Conservation (phyloP, 2,797 vertebrate species). For the Aphelocoma californica region DNA sequence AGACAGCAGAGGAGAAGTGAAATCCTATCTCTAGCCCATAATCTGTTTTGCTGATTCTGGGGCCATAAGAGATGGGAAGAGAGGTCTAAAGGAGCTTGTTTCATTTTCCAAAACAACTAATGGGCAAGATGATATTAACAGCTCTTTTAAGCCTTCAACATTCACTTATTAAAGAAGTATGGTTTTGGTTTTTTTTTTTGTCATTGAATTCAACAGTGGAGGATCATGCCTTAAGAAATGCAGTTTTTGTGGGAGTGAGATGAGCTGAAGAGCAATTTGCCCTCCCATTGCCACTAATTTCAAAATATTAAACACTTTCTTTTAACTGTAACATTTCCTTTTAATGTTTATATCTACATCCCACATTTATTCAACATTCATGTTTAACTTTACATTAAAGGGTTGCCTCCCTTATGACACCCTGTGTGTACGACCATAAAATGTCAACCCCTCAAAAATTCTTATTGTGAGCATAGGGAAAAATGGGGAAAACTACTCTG, state of each 20-base stretch:
- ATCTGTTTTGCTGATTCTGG: not conserved
- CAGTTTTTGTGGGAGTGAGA: not conserved
- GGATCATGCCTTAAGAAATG: not conserved
- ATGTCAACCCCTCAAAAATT: not conserved
- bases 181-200: not conserved
- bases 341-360: not conserved
- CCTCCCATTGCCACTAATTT: not conserved
- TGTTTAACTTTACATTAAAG: not conserved
- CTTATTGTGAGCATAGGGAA: not conserved
- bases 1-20: not conserved
- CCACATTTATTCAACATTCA: not conserved
- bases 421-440: not conserved
- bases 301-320: not conserved
- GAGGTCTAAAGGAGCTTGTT: not conserved
- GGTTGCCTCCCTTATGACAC: not conserved
- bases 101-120: slow-evolving; percentile 26
- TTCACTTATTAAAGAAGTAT: not conserved
- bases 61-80: not conserved
- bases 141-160: not conserved
- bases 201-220: not conserved
- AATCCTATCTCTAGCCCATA: not conserved
- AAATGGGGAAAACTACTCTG: not conserved
- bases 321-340: not conserved
- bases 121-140: not conserved
- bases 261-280: not conserved